A percentile compares a stretch with the other conserved stretches of the same genome.
phyloP scores from a whole-genome alignment of 2,797 vertebrate species.

The Schizopygopsis pylzovi region DNA sequence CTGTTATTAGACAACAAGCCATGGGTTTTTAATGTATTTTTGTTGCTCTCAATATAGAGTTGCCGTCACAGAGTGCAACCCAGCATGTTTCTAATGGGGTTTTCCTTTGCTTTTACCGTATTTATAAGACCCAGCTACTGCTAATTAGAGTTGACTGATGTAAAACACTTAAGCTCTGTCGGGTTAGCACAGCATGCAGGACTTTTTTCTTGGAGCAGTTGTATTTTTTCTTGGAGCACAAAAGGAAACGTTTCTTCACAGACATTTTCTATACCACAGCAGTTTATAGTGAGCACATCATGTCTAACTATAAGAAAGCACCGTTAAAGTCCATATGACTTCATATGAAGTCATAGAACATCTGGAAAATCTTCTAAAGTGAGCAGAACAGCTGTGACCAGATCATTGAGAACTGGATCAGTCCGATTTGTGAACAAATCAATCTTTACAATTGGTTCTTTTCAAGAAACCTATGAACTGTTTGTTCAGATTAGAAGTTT shows the following conservation, averaged over 20 bases:
- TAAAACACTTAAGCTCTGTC: neutral
- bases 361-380: neutral
- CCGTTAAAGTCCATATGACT: neutral
- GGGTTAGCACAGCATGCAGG: neutral
- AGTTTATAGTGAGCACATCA: neutral
- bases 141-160: slow-evolving; percentile 19
- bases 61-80: neutral
- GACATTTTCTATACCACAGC: neutral
- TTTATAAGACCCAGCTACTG: neutral
- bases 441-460: neutral
- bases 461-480: neutral
- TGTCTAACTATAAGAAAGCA: neutral
- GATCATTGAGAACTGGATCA: neutral
- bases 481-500: neutral
- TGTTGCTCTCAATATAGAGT: neutral
- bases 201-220: neutral
- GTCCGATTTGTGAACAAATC: neutral
- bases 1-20: neutral
- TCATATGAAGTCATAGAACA: neutral
- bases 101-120: neutral
- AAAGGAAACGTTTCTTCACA: neutral
- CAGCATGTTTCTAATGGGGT: neutral
- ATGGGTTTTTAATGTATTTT: neutral
- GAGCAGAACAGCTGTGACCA: neutral
- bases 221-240: neutral